Percentiles rank a stretch among this genome's conserved stretches.
Evolutionary conservation across 2,113 vertebrate species (phyloP).

Genomic region (Burhinus oedicnemus): DNA sequence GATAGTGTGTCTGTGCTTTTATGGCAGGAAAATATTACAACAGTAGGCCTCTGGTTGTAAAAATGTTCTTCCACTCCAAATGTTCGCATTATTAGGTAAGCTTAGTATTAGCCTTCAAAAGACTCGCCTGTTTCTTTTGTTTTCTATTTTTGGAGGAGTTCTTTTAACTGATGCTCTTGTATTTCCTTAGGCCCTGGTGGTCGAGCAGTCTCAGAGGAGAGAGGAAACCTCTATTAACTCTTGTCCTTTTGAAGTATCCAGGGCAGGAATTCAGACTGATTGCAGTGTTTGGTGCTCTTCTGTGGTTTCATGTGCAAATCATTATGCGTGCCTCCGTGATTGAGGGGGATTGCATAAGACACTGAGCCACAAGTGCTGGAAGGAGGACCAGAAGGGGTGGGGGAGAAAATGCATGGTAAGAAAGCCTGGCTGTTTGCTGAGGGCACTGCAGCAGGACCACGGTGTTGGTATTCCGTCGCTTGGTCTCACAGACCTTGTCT

Average conservation of each 20-base stretch:
- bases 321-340: neutral
- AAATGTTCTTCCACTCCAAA: neutral
- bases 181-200: neutral
- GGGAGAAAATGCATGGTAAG: neutral
- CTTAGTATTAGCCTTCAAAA: neutral
- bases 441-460: accelerated
- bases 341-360: neutral
- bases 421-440: neutral
- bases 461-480: neutral
- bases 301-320: neutral
- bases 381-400: neutral
- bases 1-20: neutral
- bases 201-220: neutral
- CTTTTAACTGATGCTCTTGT: neutral
- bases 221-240: neutral
- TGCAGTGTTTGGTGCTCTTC: neutral
- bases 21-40: neutral
- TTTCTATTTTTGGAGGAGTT: neutral
- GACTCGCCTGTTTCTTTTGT: neutral
- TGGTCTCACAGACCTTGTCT: neutral
- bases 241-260: neutral
- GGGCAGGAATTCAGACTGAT: neutral
- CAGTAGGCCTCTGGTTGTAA: neutral
- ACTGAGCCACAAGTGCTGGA: neutral
- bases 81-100: neutral